Conservation (phyloP, 2,797 vertebrate genomes). For the Acipenser ruthenus region DNA sequence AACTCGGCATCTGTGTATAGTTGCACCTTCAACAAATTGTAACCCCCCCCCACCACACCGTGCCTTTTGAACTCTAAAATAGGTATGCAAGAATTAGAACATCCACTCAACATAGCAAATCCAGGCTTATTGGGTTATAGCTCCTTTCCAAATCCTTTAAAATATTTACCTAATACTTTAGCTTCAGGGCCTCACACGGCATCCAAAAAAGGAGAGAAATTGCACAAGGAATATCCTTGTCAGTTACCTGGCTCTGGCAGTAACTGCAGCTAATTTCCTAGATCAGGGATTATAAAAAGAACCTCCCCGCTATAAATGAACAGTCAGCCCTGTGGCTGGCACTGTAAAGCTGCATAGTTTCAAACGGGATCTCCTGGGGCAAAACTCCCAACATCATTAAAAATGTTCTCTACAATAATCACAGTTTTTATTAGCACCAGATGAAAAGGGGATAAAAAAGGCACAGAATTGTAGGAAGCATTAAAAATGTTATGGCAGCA, state of each 20-base stretch:
- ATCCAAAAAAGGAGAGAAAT: neutral
- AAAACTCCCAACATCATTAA: neutral
- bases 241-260: constrained; percentile 5
- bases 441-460: neutral
- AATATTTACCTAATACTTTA: too few relatives aligned
- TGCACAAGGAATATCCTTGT: constrained; percentile 2
- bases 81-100: too few relatives aligned
- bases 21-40: too few relatives aligned
- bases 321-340: neutral
- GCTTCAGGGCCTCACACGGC: too few relatives aligned
- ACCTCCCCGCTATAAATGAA: constrained; percentile 3
- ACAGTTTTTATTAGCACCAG: neutral
- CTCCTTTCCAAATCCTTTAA: too few relatives aligned
- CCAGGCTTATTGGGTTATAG: too few relatives aligned
- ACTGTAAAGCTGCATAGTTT: neutral
- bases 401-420: neutral
- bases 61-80: too few relatives aligned
- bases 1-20: too few relatives aligned
- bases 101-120: too few relatives aligned
- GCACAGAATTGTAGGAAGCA: neutral
- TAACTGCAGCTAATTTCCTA: neutral
- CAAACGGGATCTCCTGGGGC: neutral
- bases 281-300: constrained; percentile 8
- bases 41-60: too few relatives aligned
- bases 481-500: neutral